Evolutionary conservation across 1,140 invertebrate species (phyloP), one percentile per base, ranked within the genome.

Genomic region (Ectropis grisescens): DNA sequence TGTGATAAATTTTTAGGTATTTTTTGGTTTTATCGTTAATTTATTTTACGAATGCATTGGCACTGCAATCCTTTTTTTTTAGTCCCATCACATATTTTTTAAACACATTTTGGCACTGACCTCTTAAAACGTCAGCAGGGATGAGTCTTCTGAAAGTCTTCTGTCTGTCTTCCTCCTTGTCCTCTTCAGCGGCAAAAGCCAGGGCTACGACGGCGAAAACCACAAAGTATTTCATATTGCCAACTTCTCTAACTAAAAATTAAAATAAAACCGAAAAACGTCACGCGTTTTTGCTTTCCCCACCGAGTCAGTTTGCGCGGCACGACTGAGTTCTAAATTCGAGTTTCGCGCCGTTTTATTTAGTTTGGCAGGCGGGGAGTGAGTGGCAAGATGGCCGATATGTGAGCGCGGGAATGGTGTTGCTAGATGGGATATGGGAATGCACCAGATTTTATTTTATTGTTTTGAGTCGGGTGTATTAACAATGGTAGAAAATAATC

Each of bases 111-210:
- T 15, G 42, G n/a, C 56, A 80, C 72, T 62, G 56, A 81, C 93
- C 93, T 88, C 93, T 89, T 33, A 95, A 85, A 22, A 93, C 90
- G 75, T 95, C 93, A 56, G 93, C 93, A 8, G 92, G 92, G 46
- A 95, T 94, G 25, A 94, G 76, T 35, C 93, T 85, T 54, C 88
- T 90, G 83, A 87, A 94, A 13, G 90, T 91, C 13, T 83, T 85
- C 33, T 85, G 83, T 31, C 68, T 70, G 16, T 83, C 81, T 22
- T 79, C 76, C 22, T 87, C 84, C 39, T 84, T 84, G 11, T 87
- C 82, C 29, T 89, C 85, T 30, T 87, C 87, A 13, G 85, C 85
- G 33, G 85, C 85, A 44, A 83, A 74, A 27, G 82, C 83, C 29
- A 85, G 68, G 24, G 85, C 87, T 37, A 85, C 75, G 40, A 85